Evolutionary conservation across 2,888 invertebrate genomes (phyloP), one percentile per base, ranked within the genome.

Genomic region (Selenia dentaria): DNA sequence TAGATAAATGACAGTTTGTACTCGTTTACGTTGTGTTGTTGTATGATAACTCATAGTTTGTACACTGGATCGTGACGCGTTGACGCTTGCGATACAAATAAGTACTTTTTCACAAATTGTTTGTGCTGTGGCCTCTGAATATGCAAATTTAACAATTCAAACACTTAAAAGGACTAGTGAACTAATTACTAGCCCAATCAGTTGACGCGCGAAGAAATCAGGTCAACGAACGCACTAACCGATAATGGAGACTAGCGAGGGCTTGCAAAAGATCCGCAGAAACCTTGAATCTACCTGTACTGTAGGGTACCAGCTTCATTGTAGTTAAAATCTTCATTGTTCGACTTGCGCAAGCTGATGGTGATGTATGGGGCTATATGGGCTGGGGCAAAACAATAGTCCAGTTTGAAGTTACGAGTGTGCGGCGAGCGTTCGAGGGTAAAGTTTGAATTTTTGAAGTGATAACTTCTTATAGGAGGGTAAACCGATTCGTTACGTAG

Each of bases 221-320:
- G 63, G 65, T 59, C 62, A 59, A 64, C 52, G 58, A 57, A 59
- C 62, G 61, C 38, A 42, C 58, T 64, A 9, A 14, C 20, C 36
- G 36, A 36, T 47, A 41, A 39, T 35, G 27, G 22, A 4, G 16
- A 16, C 28, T 28, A 5, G 20, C 66, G 69, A 67, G 54, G 49
- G 57, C 72, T 86, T 85, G 79, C 86, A 79, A 81, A 74, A 88
- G 83, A 81, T 86, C 83, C 84, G 83, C 68, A 59, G 55, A 57
- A 56, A 54, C 52, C 58, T 54, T 56, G 57, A 53, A 51, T 52
- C 65, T 58, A 62, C 60, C 70, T 39, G 33, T 16, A 26, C 35
- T 12, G 29, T 29, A 31, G 33, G 37, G 10, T 25, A 25, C 40
- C 31, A 34, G 25, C 6, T 34, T 37, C 32, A 41, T 47, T 47